Conservation (phyloP, 2,797 vertebrate species). For the Labroides dimidiatus region DNA sequence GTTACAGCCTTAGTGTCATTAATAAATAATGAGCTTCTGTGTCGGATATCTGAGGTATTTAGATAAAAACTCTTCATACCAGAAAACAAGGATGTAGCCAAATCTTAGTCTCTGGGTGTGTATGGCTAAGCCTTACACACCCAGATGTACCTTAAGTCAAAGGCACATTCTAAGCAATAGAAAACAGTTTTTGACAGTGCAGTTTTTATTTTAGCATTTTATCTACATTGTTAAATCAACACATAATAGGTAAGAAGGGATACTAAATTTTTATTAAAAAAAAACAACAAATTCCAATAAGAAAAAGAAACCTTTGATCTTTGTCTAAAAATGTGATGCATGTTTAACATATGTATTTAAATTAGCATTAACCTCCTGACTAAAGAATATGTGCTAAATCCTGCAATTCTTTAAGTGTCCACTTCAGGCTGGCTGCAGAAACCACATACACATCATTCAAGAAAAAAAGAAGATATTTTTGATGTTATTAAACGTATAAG, state of each 20-base stretch:
- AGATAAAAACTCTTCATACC: slow-evolving; percentile 61
- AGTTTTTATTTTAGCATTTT: neutral
- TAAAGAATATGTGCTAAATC: too few relatives aligned
- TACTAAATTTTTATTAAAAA: neutral
- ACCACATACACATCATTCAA: too few relatives aligned
- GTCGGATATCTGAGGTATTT: slow-evolving; percentile 64
- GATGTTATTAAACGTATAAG: too few relatives aligned
- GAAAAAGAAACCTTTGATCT: neutral
- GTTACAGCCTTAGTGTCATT: slow-evolving; percentile 83
- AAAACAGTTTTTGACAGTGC: neutral
- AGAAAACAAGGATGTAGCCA: slow-evolving; percentile 49
- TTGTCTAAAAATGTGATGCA: neutral
- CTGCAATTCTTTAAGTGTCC: too few relatives aligned
- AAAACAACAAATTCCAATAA: neutral
- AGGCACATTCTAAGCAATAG: neutral
- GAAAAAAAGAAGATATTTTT: too few relatives aligned
- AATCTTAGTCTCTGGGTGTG: slow-evolving; percentile 2
- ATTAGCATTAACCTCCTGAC: too few relatives aligned
- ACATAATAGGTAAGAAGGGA: neutral
- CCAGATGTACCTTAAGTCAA: neutral
- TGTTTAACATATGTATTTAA: too few relatives aligned
- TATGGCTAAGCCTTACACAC: neutral
- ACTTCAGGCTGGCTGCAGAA: too few relatives aligned
- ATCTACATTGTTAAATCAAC: neutral
- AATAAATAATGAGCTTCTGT: slow-evolving; percentile 84